Percentiles rank a stretch among this genome's conserved stretches.
phyloP scores from a whole-genome alignment of 2,797 vertebrate species.

The Brotula barbata region DNA sequence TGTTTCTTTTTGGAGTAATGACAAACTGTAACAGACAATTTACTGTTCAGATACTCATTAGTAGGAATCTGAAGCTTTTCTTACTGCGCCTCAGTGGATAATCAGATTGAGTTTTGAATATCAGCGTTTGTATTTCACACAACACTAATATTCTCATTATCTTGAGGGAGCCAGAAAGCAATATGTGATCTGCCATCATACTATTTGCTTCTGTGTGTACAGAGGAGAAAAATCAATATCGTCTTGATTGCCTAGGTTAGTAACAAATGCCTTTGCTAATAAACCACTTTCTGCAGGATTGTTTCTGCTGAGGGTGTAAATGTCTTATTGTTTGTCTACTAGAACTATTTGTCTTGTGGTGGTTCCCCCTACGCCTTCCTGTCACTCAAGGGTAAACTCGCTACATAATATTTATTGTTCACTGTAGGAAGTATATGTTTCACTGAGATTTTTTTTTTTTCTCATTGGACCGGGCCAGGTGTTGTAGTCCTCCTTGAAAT shows the following conservation, averaged over 20 bases:
- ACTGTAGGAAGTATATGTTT: conserved; percentile 23
- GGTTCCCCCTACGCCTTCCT: conserved; percentile 33
- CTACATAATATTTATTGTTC: conserved; percentile 10
- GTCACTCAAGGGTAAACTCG: conserved; percentile 36
- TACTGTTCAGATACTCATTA: conserved; percentile 2
- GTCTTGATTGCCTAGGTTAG: conserved; percentile 40
- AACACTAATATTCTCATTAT: conserved; percentile 29
- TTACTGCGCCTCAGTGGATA: conserved; percentile 10
- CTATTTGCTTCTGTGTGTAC: conserved; percentile 24
- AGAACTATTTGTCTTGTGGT: conserved; percentile 21
- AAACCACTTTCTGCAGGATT: conserved; percentile 19
- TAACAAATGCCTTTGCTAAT: conserved; percentile 35
- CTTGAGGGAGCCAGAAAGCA: conserved; percentile 5
- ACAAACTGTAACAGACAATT: background rate
- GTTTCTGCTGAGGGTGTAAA: conserved; percentile 19
- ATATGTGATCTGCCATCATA: conserved; percentile 29
- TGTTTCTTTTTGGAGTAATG: conserved; percentile 9
- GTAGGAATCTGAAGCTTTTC: conserved; percentile 4
- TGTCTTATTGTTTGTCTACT: conserved; percentile 13
- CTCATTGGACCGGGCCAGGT: conserved; percentile 55
- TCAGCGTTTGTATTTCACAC: conserved; percentile 27
- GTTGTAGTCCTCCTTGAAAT: conserved; percentile 72
- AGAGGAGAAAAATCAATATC: conserved; percentile 32
- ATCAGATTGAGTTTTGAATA: conserved; percentile 19
- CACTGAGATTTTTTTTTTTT: conserved; percentile 2